These are phyloP conservation scores for Protodeltote pygarga DNA, from an alignment of 2,888 invertebrate genomes.

Conservation along the genomic window DNA sequence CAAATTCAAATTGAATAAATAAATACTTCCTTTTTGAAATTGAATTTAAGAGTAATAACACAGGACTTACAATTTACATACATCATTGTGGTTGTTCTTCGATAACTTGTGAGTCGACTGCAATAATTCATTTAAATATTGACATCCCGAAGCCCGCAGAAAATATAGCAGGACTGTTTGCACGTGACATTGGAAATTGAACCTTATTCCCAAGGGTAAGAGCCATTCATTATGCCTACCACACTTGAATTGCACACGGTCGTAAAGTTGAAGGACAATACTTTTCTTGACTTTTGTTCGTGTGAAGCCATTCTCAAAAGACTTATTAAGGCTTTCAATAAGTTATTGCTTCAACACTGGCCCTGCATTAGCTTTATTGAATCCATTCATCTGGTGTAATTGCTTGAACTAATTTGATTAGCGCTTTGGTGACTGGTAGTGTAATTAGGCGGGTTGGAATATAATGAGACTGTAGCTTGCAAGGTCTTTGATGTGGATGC, in stretches of 20 bases:
- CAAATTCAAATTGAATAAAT: constrained; percentile 10
- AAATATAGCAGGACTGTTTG: constrained; percentile 23
- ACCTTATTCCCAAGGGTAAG: constrained; percentile 9
- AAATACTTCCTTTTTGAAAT: constrained; percentile 14
- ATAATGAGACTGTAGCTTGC: too few species aligned
- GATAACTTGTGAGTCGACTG: constrained; percentile 20
- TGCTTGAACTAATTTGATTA: neutral
- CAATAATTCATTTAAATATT: constrained; percentile 54
- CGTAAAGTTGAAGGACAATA: constrained; percentile 57
- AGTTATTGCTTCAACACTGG: constrained; percentile 40
- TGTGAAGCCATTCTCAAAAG: constrained; percentile 24
- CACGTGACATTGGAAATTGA: neutral
- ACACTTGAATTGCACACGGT: constrained; percentile 31
- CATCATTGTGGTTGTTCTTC: constrained; percentile 25
- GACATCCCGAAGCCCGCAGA: constrained; percentile 45
- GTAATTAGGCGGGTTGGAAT: neutral
- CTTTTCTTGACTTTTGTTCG: constrained; percentile 52
- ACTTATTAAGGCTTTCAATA: constrained; percentile 37
- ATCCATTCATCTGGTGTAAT: constrained; percentile 21
- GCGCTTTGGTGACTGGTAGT: neutral
- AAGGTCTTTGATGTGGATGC: too few species aligned
- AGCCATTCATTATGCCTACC: constrained; percentile 5
- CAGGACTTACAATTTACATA: constrained; percentile 26
- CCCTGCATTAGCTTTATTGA: constrained; percentile 28
- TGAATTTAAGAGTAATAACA: constrained; percentile 18